These are phyloP conservation scores for Drosophila cardini DNA, from an alignment of 1,140 invertebrate genomes.

Conservation along the genomic window DNA sequence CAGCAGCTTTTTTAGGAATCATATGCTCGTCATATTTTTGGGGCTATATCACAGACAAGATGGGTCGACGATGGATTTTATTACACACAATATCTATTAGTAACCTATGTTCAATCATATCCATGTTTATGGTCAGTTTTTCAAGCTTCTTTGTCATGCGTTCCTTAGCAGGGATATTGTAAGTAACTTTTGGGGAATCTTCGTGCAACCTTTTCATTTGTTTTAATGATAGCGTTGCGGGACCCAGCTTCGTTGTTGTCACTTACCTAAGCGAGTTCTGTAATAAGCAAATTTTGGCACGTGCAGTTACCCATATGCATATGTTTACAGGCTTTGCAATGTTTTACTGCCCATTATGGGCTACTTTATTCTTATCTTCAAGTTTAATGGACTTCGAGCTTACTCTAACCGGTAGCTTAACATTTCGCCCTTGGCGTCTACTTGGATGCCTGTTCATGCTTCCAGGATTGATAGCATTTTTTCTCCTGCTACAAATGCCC, in stretches of 20 bases:
- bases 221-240: constrained; percentile 48
- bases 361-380: constrained; percentile 26
- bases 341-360: constrained; percentile 54
- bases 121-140: constrained; percentile 64
- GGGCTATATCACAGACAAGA: constrained; percentile 89
- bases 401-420: constrained; percentile 11
- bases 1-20: constrained; percentile 84
- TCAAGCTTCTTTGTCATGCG: constrained; percentile 54
- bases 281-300: constrained; percentile 51
- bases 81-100: constrained; percentile 67
- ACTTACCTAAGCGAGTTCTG: constrained; percentile 70
- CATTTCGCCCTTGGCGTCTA: constrained; percentile 53
- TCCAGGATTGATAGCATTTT: constrained; percentile 55
- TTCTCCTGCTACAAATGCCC: constrained; percentile 55
- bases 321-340: constrained; percentile 70
- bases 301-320: constrained; percentile 59
- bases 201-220: not conserved
- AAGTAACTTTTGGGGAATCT: constrained; percentile 30
- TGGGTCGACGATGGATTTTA: constrained; percentile 87
- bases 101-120: constrained; percentile 52
- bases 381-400: constrained; percentile 54
- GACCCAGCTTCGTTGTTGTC: constrained; percentile 62
- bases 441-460: constrained; percentile 51
- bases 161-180: constrained; percentile 66
- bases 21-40: constrained; percentile 87